Conservation (phyloP, 2,888 invertebrate genomes). For the Melipona beecheii region DNA sequence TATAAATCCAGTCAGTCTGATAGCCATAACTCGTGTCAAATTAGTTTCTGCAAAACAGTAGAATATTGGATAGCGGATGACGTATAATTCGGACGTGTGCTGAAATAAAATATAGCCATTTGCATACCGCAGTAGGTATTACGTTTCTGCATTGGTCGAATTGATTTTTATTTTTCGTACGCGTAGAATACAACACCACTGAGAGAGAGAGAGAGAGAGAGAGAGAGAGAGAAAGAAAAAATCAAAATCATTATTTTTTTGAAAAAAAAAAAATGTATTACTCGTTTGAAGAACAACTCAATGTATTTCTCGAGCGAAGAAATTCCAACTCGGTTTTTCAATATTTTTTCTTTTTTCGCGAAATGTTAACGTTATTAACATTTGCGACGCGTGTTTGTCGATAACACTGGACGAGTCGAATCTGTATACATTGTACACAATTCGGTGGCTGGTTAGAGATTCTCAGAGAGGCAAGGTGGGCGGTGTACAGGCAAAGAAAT, state of each 20-base stretch:
- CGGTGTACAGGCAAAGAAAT: slow-evolving; percentile 19
- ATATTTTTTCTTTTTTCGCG: background rate
- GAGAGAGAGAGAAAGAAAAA: too few species aligned
- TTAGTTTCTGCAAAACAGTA: background rate
- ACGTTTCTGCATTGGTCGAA: background rate
- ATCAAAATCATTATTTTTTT: background rate
- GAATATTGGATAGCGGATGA: background rate
- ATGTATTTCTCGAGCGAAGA: too few species aligned
- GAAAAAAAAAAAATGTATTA: background rate
- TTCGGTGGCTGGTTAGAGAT: background rate
- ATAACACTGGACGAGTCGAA: background rate
- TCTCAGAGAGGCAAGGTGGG: background rate
- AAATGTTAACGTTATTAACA: background rate
- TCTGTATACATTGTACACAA: slow-evolving; percentile 4
- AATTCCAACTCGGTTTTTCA: background rate
- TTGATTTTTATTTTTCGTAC: background rate
- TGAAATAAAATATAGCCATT: background rate
- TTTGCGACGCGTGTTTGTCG: background rate
- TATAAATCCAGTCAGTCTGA: background rate
- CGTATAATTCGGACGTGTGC: background rate
- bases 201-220: too few species aligned
- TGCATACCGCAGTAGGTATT: background rate
- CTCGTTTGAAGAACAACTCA: background rate
- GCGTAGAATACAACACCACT: too few species aligned
- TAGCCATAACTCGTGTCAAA: background rate